phyloP scores from a whole-genome alignment of 2,113 vertebrate species.

The Lontra canadensis region DNA sequence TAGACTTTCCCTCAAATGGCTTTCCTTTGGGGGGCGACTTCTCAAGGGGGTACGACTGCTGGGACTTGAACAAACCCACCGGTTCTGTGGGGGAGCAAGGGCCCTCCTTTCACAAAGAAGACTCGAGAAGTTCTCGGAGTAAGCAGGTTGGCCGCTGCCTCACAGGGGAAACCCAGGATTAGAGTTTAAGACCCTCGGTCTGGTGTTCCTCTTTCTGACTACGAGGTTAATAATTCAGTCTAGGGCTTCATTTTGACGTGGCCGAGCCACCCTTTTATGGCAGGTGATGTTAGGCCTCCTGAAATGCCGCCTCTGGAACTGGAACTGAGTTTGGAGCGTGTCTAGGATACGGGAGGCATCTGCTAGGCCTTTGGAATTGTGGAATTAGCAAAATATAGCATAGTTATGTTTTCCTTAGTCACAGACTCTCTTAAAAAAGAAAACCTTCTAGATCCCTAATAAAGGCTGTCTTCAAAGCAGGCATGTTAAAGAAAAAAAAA shows the following conservation, averaged over 20 bases:
- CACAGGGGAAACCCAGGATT: neutral
- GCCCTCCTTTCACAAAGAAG: neutral
- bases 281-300: neutral
- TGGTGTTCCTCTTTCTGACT: neutral
- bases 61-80: neutral
- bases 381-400: neutral
- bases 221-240: neutral
- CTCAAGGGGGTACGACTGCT: neutral
- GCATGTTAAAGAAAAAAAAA: neutral
- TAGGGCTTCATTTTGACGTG: neutral
- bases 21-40: neutral
- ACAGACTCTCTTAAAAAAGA: slow-evolving; percentile 11
- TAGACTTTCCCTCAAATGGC: neutral
- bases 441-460: neutral
- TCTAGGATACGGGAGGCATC: neutral
- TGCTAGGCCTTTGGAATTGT: neutral
- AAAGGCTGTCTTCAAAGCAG: slow-evolving; percentile 31
- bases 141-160: neutral
- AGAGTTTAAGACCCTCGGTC: neutral
- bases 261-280: neutral
- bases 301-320: neutral
- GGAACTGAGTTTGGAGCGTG: neutral
- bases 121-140: neutral
- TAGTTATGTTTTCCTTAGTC: neutral
- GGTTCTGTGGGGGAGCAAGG: neutral